phyloP scores from a whole-genome alignment of 2,888 invertebrate genomes.

The Scelioninae gen. 1 region DNA sequence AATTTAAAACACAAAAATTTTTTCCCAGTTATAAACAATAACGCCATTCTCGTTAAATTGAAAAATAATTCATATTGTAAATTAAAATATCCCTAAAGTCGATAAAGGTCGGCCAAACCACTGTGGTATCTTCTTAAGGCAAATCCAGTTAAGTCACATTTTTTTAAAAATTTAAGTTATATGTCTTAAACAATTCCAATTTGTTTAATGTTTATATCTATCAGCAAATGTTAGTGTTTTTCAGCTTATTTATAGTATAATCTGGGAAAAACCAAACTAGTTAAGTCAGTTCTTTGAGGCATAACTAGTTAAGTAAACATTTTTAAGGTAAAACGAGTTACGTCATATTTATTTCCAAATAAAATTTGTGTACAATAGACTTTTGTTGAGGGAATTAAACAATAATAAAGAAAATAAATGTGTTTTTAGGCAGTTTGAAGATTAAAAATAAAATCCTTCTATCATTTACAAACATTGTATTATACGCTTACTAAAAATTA shows the following conservation, averaged over 20 bases:
- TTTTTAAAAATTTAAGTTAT: slow-evolving; percentile 18
- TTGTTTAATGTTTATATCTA: neutral
- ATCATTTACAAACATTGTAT: neutral
- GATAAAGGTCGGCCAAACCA: too few relatives aligned
- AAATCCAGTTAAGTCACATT: slow-evolving; percentile 22
- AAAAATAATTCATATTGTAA: too few relatives aligned
- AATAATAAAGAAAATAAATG: neutral
- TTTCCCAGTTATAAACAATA: too few relatives aligned
- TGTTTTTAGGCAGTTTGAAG: neutral
- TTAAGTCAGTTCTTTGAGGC: slow-evolving; percentile 17
- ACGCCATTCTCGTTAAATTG: too few relatives aligned
- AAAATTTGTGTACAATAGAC: neutral
- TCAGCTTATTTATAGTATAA: slow-evolving; percentile 1
- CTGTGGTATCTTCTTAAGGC: neutral
- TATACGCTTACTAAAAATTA: too few relatives aligned
- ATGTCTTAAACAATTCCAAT: slow-evolving; percentile 6
- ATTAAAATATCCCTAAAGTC: too few relatives aligned
- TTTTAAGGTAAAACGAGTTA: slow-evolving; percentile 21
- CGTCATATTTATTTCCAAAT: neutral
- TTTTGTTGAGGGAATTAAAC: neutral
- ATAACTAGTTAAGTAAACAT: slow-evolving; percentile 17
- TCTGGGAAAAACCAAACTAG: slow-evolving; percentile 7
- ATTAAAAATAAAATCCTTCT: neutral
- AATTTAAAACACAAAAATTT: too few relatives aligned
- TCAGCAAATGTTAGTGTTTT: neutral